phyloP scores from a whole-genome alignment of 2,797 vertebrate genomes.

The Uromys caudimaculatus region DNA sequence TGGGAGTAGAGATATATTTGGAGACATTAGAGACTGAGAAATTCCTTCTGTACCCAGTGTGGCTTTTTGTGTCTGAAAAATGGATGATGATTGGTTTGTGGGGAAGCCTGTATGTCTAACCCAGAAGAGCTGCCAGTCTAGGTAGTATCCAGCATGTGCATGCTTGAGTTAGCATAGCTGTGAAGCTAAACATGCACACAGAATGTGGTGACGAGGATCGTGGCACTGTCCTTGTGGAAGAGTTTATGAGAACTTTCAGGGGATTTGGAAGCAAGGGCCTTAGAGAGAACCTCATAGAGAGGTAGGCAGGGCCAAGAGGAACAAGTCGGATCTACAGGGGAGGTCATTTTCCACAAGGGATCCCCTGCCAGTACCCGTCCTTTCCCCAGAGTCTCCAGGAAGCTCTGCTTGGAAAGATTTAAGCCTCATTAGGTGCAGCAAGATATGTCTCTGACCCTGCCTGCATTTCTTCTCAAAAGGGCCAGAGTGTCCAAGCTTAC shows the following conservation, averaged over 20 bases:
- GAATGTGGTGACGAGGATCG: not conserved
- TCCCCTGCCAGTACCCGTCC: not conserved
- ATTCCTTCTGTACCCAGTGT: not conserved
- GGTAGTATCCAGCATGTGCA: no score
- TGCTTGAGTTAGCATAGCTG: not conserved
- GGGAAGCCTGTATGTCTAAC: not conserved
- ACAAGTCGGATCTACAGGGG: not conserved
- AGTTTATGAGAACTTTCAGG: not conserved
- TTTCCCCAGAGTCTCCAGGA: not conserved
- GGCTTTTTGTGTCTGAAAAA: not conserved
- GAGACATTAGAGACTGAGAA: not conserved
- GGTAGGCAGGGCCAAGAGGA: not conserved
- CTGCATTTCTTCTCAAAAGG: not conserved
- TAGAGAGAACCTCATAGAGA: not conserved
- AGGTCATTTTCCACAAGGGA: not conserved
- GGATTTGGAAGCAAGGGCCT: not conserved
- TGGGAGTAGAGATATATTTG: not conserved
- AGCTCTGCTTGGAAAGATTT: not conserved
- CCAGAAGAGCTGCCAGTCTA: not conserved
- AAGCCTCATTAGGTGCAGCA: not conserved
- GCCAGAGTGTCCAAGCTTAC: not conserved
- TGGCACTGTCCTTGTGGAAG: not conserved
- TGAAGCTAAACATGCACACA: not conserved
- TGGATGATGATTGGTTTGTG: not conserved
- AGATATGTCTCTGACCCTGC: not conserved